A percentile compares a stretch with the other conserved stretches of the same genome.
Evolutionary conservation across 2,113 vertebrate species (phyloP).

Genomic region (Gnathonemus longibarbis): DNA sequence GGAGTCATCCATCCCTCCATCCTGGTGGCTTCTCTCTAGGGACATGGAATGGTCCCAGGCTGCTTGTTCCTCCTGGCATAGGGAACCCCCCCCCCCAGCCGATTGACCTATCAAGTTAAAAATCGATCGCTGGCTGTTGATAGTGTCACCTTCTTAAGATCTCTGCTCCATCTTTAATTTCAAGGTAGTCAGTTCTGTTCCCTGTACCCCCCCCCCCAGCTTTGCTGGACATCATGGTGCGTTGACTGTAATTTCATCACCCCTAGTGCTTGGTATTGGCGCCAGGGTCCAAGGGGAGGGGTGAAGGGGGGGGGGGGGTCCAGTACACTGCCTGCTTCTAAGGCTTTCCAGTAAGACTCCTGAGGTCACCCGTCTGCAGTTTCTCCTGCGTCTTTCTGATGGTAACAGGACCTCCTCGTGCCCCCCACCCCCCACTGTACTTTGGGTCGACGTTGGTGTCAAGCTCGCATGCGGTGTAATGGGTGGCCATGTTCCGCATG

Average conservation of each 20-base stretch:
- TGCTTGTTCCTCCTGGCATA: no score
- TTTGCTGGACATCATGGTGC: not conserved
- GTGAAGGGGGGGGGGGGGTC: not conserved
- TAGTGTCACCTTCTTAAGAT: not conserved
- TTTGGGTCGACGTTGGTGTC: not conserved
- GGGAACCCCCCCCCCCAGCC: not conserved
- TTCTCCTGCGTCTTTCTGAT: not conserved
- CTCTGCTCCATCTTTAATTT: not conserved
- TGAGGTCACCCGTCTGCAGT: not conserved
- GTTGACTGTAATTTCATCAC: conserved; percentile 2
- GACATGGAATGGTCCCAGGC: not conserved
- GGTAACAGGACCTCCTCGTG: not conserved
- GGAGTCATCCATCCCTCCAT: not conserved
- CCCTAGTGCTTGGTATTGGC: not conserved
- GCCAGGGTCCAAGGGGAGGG: not conserved
- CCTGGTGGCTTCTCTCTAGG: not conserved
- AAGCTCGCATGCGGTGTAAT: not conserved
- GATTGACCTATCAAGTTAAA: not conserved
- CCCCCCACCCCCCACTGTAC: not conserved
- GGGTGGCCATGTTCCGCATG: not conserved
- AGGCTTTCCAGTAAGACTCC: not conserved
- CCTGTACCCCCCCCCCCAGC: not conserved
- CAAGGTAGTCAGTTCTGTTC: not conserved
- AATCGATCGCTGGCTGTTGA: not conserved
- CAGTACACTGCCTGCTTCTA: not conserved